phyloP scores from a whole-genome alignment of 2,888 invertebrate species.

The Cecidostiba fungosa region DNA sequence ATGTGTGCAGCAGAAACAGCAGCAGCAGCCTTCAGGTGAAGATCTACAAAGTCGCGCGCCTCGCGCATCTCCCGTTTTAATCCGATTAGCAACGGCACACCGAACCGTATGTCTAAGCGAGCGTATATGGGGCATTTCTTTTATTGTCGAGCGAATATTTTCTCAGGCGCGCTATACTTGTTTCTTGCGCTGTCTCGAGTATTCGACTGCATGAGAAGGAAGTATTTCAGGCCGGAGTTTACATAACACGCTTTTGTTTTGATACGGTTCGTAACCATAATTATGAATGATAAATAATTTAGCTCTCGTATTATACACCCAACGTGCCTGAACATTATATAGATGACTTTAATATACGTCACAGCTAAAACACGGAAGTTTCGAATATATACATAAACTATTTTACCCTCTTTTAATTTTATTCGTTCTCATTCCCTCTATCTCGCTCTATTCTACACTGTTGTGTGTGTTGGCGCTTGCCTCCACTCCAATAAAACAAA shows the following conservation, averaged over 20 bases:
- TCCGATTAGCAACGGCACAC: conserved; percentile 39
- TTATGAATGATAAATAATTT: no score
- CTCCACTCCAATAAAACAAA: conserved; percentile 40
- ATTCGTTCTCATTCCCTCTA: not conserved
- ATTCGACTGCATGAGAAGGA: not conserved
- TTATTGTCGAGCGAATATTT: not conserved
- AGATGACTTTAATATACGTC: no score
- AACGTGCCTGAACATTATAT: no score
- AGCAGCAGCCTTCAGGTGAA: conserved; percentile 50
- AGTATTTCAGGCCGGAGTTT: not conserved
- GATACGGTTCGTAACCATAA: no score
- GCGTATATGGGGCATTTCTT: conserved; percentile 19
- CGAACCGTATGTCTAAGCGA: not conserved
- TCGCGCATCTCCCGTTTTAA: conserved; percentile 53
- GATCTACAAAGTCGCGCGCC: conserved; percentile 59
- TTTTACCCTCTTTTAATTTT: no score
- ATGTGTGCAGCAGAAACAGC: not conserved
- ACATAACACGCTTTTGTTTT: not conserved
- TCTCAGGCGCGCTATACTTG: not conserved
- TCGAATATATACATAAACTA: no score
- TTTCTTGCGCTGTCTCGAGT: not conserved
- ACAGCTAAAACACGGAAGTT: no score
- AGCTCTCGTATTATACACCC: no score
- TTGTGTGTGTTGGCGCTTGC: not conserved
- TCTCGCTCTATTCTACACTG: not conserved